A percentile compares a stretch with the other conserved stretches of the same genome.
phyloP scores from a whole-genome alignment of 2,888 invertebrate species.

The Anthoptus insignis region DNA sequence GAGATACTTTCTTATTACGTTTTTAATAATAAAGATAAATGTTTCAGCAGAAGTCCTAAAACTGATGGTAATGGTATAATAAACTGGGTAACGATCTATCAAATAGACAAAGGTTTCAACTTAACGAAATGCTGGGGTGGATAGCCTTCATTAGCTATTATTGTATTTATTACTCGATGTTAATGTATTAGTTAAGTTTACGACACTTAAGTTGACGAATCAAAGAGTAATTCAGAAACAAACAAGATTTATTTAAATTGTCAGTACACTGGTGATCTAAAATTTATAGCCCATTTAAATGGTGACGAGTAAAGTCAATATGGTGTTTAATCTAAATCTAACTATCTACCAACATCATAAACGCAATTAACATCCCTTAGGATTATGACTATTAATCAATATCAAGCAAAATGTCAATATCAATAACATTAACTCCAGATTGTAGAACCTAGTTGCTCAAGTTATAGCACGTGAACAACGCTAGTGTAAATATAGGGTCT shows the following conservation, averaged over 20 bases:
- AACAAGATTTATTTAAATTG: background rate
- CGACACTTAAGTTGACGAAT: constrained; percentile 15
- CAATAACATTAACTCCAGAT: constrained; percentile 2
- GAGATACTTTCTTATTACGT: constrained; percentile 10
- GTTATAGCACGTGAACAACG: constrained; percentile 8
- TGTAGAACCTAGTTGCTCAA: background rate
- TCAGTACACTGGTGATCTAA: background rate
- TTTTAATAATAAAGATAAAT: constrained; percentile 35
- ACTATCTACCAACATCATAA: too few relatives aligned
- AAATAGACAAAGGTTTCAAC: constrained; percentile 45
- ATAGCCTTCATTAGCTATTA: constrained; percentile 29
- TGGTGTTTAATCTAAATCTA: too few relatives aligned
- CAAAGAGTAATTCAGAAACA: background rate
- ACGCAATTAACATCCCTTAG: too few relatives aligned
- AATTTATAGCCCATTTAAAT: too few relatives aligned
- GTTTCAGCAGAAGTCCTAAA: constrained; percentile 43
- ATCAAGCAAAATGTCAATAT: background rate
- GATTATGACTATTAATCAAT: background rate
- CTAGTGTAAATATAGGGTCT: constrained; percentile 23
- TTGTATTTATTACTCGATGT: constrained; percentile 9
- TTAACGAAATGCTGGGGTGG: constrained; percentile 14
- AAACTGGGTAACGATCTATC: constrained; percentile 50
- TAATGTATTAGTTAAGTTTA: constrained; percentile 33
- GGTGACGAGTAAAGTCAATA: too few relatives aligned
- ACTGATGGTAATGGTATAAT: constrained; percentile 48